A percentile compares a stretch with the other conserved stretches of the same genome.
Evolutionary conservation across 1,140 invertebrate genomes (phyloP).

Genomic region (Pectinophora gossypiella): DNA sequence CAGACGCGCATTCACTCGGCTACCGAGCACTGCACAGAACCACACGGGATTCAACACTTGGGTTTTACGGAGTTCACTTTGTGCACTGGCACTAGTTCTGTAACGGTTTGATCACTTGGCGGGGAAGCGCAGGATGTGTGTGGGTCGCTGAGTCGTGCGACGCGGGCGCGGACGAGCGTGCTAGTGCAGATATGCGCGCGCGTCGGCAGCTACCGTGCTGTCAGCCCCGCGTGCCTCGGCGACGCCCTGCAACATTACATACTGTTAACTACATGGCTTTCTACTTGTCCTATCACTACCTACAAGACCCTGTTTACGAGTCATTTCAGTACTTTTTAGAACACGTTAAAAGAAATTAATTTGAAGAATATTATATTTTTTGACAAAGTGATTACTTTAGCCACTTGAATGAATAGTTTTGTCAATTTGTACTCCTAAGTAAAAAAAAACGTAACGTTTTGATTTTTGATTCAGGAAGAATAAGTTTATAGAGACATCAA

Average conservation of each 20-base stretch:
- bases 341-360: no score
- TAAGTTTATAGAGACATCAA: no score
- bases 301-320: not conserved
- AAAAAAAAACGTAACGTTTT: no score
- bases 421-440: no score
- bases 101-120: slow-evolving; percentile 26
- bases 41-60: slow-evolving; percentile 53
- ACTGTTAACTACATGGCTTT: not conserved
- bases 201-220: slow-evolving; percentile 25
- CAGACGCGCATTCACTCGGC: slow-evolving; percentile 90
- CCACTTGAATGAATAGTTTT: no score
- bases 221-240: slow-evolving; percentile 62
- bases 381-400: no score
- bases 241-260: slow-evolving; percentile 49
- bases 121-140: slow-evolving; percentile 45
- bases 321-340: no score
- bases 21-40: slow-evolving; percentile 63
- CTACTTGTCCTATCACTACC: not conserved
- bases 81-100: slow-evolving; percentile 43
- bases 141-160: slow-evolving; percentile 55
- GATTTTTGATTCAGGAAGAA: no score
- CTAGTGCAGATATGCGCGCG: slow-evolving; percentile 48
- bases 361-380: no score
- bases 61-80: slow-evolving; percentile 19
- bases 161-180: slow-evolving; percentile 49